phyloP scores from a whole-genome alignment of 2,797 vertebrate species.

The Monodelphis domestica region DNA sequence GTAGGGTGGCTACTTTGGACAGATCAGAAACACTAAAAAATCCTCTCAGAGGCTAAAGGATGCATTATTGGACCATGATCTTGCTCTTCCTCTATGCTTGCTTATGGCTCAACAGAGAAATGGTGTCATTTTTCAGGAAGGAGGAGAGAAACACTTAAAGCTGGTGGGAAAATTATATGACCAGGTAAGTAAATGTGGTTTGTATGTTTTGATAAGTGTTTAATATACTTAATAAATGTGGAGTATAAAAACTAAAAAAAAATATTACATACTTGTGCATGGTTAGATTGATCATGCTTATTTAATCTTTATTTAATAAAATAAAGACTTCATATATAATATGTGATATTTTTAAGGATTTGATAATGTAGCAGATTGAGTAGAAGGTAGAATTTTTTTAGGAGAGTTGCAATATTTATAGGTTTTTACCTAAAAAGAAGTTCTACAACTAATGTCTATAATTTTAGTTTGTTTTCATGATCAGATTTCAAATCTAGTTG shows the following conservation, averaged over 20 bases:
- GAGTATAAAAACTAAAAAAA: constrained; percentile 59
- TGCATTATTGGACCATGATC: constrained; percentile 94
- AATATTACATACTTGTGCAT: constrained; percentile 37
- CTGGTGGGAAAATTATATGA: constrained; percentile 98
- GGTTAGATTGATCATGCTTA: background rate
- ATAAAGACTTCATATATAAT: constrained; percentile 45
- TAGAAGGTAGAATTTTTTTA: constrained; percentile 4
- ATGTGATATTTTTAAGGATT: background rate
- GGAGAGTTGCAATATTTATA: constrained; percentile 22
- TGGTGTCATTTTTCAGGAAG: constrained; percentile 97
- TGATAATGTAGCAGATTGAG: constrained; percentile 23
- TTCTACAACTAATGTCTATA: background rate
- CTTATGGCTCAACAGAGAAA: constrained; percentile 99
- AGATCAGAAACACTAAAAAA: constrained; percentile 99
- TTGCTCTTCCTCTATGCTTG: constrained; percentile 96
- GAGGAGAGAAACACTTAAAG: constrained; percentile 98
- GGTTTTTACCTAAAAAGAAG: constrained; percentile 40
- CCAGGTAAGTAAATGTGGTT: constrained; percentile 88
- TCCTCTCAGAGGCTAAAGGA: constrained; percentile 98
- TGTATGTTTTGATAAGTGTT: constrained; percentile 81
- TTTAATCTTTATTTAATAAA: constrained; percentile 35
- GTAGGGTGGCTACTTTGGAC: constrained; percentile 98
- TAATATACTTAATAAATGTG: constrained; percentile 37
- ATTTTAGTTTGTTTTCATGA: constrained; percentile 51
- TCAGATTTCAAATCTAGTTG: constrained; percentile 16